Conservation (phyloP, 2,797 vertebrate species). For the Phalloptychus januarius region DNA sequence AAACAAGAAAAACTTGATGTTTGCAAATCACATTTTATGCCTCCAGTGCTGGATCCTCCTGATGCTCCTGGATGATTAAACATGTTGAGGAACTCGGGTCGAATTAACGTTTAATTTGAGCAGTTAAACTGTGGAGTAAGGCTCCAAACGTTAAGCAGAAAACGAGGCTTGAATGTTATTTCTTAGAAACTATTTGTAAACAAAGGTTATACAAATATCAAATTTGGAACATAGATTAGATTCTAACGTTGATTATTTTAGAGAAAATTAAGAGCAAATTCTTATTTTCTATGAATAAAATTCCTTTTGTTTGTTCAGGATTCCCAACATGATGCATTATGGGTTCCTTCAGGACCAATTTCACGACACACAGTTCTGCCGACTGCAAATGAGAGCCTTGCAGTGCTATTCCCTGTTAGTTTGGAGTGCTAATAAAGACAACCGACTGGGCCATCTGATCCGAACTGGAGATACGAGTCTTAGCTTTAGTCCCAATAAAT, state of each 20-base stretch:
- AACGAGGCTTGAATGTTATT: neutral
- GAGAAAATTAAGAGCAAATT: neutral
- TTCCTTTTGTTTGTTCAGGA: neutral
- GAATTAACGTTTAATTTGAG: neutral
- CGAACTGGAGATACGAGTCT: conserved; percentile 9
- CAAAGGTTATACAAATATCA: neutral
- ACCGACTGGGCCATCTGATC: neutral
- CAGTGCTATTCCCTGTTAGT: neutral
- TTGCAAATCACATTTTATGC: neutral
- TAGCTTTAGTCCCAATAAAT: conserved; percentile 17
- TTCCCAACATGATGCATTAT: neutral
- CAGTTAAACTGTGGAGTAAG: neutral
- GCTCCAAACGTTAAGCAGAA: conserved; percentile 27
- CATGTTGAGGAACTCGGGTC: neutral
- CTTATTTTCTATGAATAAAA: neutral
- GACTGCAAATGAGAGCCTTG: neutral
- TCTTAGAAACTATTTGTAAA: neutral
- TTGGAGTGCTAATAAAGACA: neutral
- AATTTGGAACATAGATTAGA: neutral
- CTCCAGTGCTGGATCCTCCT: neutral
- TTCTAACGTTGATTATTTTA: neutral
- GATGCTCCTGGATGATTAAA: neutral
- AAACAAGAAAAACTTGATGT: neutral
- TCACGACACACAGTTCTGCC: neutral
- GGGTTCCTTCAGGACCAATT: neutral